Evolutionary conservation across 2,113 vertebrate genomes (phyloP), one percentile per base, ranked within the genome.

Genomic region (Clinocottus analis): DNA sequence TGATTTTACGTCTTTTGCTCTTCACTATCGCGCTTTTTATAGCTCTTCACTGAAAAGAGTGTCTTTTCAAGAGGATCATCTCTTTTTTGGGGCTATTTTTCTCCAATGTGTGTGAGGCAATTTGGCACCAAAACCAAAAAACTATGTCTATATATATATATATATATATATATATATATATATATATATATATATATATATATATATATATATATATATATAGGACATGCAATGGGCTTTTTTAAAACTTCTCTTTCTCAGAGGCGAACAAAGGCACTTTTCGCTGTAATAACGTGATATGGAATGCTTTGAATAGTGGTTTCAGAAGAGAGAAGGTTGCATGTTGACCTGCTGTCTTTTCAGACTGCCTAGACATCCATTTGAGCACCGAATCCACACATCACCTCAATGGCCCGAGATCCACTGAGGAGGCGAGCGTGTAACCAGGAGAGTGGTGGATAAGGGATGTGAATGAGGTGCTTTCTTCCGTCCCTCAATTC

Each of bases 321-420:
- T n/a, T n/a, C n/a, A n/a, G n/a, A n/a, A n/a, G n/a, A n/a, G n/a
- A n/a, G n/a, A n/a, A n/a, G n/a, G n/a, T n/a, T n/a, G n/a, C n/a
- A n/a, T n/a, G n/a, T n/a, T n/a, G n/a, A n/a, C n/a, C n/a, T n/a
- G n/a, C n/a, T n/a, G n/a, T n/a, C n/a, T n/a, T 31, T 17, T 11
- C 31, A 37, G 53, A 19, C 25, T 12, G 2, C 13, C 23, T 43
- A 72, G n/a, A 68, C 37, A 55, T 80, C n/a, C 19, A 59, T 75
- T 19, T 45, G 17, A 65, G 45, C 60, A n/a, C 60, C 72, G 53
- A 82, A 78, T 87, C 21, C 59, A 56, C 43, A 16, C 27, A 51
- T 73, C 47, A 63, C 41, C 60, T 8, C 29, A 17, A 21, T 45
- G 65, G 62, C 76, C 69, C 0, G 1, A 61, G 68, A 74, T 41